Percentiles rank a stretch among this genome's conserved stretches.
These are phyloP conservation scores for Bombus turneri DNA, from an alignment of 1,140 invertebrate genomes.

Conservation along the genomic window DNA sequence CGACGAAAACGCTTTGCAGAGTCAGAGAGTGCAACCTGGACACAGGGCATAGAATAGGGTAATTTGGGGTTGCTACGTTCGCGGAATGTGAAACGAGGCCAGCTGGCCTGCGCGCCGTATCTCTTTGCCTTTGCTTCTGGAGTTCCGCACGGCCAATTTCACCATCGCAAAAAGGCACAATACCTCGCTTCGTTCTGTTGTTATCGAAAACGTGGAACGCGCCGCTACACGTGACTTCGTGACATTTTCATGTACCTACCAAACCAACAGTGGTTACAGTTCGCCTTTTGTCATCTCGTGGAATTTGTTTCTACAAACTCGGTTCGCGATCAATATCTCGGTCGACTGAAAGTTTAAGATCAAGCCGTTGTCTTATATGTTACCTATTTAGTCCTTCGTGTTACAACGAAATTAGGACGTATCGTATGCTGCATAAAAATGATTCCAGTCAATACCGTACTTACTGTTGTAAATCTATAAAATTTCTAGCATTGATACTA, in stretches of 20 bases:
- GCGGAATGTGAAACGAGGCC: constrained; percentile 61
- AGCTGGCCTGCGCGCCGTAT: constrained; percentile 29
- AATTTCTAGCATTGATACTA: no score
- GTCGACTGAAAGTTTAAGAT: not conserved
- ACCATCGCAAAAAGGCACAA: constrained; percentile 60
- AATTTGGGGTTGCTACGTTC: constrained; percentile 69
- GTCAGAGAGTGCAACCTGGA: constrained; percentile 61
- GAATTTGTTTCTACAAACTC: not conserved
- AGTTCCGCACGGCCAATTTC: constrained; percentile 66
- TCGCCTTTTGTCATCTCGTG: not conserved
- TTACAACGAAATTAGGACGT: no score
- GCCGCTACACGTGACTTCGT: constrained; percentile 24
- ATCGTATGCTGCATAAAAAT: no score
- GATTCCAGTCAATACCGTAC: no score
- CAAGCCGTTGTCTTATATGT: not conserved
- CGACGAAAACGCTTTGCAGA: constrained; percentile 51
- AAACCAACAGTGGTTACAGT: not conserved
- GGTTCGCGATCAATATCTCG: no score
- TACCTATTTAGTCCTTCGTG: no score
- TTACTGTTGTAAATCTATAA: no score
- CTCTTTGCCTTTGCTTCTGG: constrained; percentile 53
- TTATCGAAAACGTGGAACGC: constrained; percentile 14
- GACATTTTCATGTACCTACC: not conserved
- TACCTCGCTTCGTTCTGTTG: constrained; percentile 35
- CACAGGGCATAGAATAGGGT: constrained; percentile 64